Conservation (phyloP, 2,888 invertebrate species). For the Cheilosia urbana region DNA sequence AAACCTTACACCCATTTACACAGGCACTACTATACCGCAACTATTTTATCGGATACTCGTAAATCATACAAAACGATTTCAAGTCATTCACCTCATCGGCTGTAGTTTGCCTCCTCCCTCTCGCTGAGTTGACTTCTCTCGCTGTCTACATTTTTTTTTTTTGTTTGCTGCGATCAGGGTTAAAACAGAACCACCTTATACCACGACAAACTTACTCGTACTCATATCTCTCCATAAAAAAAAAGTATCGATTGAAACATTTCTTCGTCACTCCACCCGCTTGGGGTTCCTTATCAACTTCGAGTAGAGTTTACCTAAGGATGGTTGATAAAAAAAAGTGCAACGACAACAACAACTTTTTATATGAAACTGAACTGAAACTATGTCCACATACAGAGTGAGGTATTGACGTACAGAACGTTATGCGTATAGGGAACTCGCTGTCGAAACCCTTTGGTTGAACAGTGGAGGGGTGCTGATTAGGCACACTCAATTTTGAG, state of each 20-base stretch:
- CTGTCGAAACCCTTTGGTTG: neutral
- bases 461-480: no score
- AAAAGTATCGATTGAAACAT: conserved; percentile 18
- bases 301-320: conserved; percentile 43
- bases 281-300: conserved; percentile 24
- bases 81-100: conserved; percentile 62
- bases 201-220: conserved; percentile 20
- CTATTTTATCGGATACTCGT: conserved; percentile 61
- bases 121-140: neutral
- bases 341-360: neutral
- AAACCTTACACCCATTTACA: neutral
- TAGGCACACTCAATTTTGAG: no score
- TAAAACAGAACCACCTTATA: conserved; percentile 35
- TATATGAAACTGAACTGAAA: conserved; percentile 13
- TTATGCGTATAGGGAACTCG: no score
- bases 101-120: conserved; percentile 13
- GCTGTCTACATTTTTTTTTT: conserved; percentile 14
- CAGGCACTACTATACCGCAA: conserved; percentile 8
- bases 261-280: conserved; percentile 14
- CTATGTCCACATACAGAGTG: conserved; percentile 1
- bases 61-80: conserved; percentile 57
- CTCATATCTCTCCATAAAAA: conserved; percentile 36
- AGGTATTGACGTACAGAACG: neutral
- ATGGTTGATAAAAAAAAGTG: conserved; percentile 35
- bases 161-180: conserved; percentile 42